These are phyloP conservation scores for Mobula birostris DNA, from an alignment of 2,113 vertebrate species.

Conservation along the genomic window DNA sequence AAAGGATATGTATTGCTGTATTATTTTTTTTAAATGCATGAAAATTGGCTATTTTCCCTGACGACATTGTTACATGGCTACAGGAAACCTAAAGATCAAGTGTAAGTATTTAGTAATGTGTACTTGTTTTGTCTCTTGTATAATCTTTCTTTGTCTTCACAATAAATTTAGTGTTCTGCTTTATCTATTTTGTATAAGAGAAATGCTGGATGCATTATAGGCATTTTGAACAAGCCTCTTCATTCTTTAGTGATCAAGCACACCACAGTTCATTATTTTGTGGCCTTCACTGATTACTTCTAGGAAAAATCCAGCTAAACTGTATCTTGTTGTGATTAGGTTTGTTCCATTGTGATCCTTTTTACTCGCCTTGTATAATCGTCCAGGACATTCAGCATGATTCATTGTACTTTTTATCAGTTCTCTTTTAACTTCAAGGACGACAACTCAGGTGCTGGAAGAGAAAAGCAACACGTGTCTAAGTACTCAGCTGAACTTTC, in stretches of 20 bases:
- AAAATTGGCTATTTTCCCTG: conserved; percentile 61
- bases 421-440: neutral
- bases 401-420: neutral
- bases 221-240: too few relatives aligned
- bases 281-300: neutral
- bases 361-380: neutral
- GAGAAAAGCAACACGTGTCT: neutral
- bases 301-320: neutral
- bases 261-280: neutral
- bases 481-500: neutral
- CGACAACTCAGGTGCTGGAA: neutral
- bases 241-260: neutral
- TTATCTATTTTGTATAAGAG: neutral
- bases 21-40: neutral
- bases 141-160: neutral
- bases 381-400: neutral
- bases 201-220: neutral
- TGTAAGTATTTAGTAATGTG: conserved; percentile 68
- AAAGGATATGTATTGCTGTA: neutral
- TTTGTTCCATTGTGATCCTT: neutral
- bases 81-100: conserved; percentile 92
- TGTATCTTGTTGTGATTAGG: neutral
- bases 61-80: conserved; percentile 75
- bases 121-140: neutral
- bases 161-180: neutral